These are phyloP conservation scores for Gymnocypris eckloni DNA, from an alignment of 2,797 vertebrate species.

Conservation along the genomic window DNA sequence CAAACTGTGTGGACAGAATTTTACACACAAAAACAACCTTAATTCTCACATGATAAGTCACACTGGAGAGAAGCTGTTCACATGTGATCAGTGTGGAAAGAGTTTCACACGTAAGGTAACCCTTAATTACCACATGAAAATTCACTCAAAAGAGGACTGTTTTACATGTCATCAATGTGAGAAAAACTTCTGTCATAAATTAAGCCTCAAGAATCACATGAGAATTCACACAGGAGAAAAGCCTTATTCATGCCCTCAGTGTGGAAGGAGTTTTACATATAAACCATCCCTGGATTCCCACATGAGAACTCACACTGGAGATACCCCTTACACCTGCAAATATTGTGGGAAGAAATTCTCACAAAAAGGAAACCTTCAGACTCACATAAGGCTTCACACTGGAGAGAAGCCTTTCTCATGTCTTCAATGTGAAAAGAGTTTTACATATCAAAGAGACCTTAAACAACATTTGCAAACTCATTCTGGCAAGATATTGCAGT, in stretches of 20 bases:
- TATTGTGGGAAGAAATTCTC: background rate
- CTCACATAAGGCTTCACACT: background rate
- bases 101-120: background rate
- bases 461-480: background rate
- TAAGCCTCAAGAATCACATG: slow-evolving; percentile 7
- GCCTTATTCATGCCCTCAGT: background rate
- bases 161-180: background rate
- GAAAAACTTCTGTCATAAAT: background rate
- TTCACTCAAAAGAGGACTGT: background rate
- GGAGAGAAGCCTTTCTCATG: background rate
- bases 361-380: slow-evolving; percentile 4
- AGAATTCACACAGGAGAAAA: background rate
- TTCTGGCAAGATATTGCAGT: background rate
- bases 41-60: background rate
- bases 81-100: background rate
- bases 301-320: background rate
- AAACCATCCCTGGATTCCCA: background rate
- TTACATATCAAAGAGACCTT: background rate
- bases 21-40: background rate
- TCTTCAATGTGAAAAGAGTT: background rate
- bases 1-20: background rate
- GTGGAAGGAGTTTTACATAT: background rate
- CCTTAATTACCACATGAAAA: background rate
- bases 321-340: background rate
- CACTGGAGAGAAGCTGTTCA: background rate